phyloP scores from a whole-genome alignment of 1,140 invertebrate genomes.

The Anastatus disparis region DNA sequence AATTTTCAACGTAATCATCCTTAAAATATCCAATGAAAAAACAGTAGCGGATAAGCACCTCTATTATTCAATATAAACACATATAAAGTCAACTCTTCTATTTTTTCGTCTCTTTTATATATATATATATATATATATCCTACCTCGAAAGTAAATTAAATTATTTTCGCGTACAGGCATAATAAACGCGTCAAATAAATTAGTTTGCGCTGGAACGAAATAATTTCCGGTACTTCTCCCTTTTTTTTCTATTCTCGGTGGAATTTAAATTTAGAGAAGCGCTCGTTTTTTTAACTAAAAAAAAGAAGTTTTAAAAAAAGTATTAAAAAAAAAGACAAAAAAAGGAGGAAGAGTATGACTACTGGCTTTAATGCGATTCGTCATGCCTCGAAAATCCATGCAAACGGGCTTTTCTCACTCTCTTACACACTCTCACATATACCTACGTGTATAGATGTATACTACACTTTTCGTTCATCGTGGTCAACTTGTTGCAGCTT shows the following conservation, averaged over 20 bases:
- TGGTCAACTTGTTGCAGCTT: conserved; percentile 37
- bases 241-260: too few relatives aligned
- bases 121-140: too few relatives aligned
- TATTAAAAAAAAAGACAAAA: too few relatives aligned
- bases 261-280: conserved; percentile 22
- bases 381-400: conserved; percentile 37
- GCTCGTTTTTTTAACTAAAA: neutral
- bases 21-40: neutral
- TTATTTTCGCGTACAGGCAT: neutral
- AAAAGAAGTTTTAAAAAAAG: too few relatives aligned
- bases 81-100: neutral
- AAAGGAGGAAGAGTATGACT: neutral
- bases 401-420: conserved; percentile 27
- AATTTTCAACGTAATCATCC: conserved; percentile 11
- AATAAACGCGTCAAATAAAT: conserved; percentile 19
- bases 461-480: too few relatives aligned
- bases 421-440: neutral
- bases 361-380: conserved; percentile 32
- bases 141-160: conserved; percentile 19
- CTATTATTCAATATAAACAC: neutral
- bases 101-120: too few relatives aligned
- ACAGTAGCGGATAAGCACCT: neutral
- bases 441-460: too few relatives aligned
- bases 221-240: neutral
- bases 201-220: conserved; percentile 1